A percentile compares a stretch with the other conserved stretches of the same genome.
Evolutionary conservation across 2,113 vertebrate species (phyloP).

Genomic region (Leptosomus discolor): DNA sequence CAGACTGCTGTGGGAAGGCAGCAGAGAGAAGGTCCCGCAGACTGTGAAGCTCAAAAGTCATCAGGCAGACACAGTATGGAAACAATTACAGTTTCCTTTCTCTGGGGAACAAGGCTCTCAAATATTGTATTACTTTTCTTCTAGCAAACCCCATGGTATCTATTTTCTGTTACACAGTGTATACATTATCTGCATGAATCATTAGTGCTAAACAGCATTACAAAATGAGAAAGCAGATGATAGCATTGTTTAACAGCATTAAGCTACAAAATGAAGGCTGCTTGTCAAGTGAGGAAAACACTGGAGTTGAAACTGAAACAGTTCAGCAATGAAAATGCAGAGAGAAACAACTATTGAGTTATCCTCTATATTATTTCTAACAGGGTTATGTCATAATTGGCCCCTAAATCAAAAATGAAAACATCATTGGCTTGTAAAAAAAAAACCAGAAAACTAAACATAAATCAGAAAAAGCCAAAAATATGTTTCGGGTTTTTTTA

Average conservation of each 20-base stretch:
- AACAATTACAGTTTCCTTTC: conserved; percentile 38
- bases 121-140: background rate
- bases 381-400: background rate
- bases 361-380: background rate
- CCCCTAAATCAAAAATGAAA: background rate
- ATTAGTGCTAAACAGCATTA: conserved; percentile 18
- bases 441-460: no score
- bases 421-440: background rate
- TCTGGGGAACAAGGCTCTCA: background rate
- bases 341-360: background rate
- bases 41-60: background rate
- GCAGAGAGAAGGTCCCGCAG: background rate
- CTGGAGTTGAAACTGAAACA: background rate
- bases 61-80: background rate
- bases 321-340: background rate
- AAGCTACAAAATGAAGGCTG: background rate
- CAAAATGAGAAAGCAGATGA: conserved; percentile 3
- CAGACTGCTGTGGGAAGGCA: background rate
- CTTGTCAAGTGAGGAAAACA: conserved; percentile 8
- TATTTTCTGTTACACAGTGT: background rate
- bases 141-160: background rate
- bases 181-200: conserved; percentile 9
- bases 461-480: background rate
- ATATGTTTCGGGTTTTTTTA: background rate
- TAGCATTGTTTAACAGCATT: background rate